These are phyloP conservation scores for Hexactinellida sp. DNA, from an alignment of 37 sponge, comb jelly and placozoan genomes.

Conservation along the genomic window DNA sequence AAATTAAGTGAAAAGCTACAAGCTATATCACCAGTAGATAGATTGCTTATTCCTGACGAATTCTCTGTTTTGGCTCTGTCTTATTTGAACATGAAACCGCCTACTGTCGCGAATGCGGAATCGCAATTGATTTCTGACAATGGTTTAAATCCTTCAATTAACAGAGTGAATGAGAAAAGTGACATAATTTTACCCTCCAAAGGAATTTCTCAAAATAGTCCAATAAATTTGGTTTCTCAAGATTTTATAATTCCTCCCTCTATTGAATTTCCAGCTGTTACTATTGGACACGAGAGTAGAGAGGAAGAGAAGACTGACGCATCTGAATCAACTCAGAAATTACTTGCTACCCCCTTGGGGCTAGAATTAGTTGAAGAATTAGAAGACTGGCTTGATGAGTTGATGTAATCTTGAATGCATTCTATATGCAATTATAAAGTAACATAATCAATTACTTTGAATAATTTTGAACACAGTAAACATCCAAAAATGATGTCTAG, in stretches of 20 bases:
- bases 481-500: too few relatives aligned
- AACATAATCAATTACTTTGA: too few relatives aligned
- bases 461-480: too few relatives aligned
- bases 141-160: too few relatives aligned
- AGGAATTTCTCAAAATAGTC: neutral
- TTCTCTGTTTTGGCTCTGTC: neutral
- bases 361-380: neutral
- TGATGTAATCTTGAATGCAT: too few relatives aligned
- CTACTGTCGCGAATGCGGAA: neutral
- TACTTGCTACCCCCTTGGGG: too few relatives aligned
- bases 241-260: neutral
- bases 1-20: slow-evolving; percentile 2
- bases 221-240: neutral
- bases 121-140: neutral
- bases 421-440: too few relatives aligned
- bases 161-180: too few relatives aligned
- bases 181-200: too few relatives aligned
- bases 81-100: neutral
- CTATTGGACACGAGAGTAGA: too few relatives aligned
- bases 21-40: neutral
- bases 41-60: neutral
- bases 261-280: neutral
- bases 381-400: neutral
- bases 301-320: too few relatives aligned
- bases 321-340: too few relatives aligned